Percentiles rank a stretch among this genome's conserved stretches.
phyloP scores from a whole-genome alignment of 1,140 invertebrate genomes.

The Macrobrachium rosenbergii region DNA sequence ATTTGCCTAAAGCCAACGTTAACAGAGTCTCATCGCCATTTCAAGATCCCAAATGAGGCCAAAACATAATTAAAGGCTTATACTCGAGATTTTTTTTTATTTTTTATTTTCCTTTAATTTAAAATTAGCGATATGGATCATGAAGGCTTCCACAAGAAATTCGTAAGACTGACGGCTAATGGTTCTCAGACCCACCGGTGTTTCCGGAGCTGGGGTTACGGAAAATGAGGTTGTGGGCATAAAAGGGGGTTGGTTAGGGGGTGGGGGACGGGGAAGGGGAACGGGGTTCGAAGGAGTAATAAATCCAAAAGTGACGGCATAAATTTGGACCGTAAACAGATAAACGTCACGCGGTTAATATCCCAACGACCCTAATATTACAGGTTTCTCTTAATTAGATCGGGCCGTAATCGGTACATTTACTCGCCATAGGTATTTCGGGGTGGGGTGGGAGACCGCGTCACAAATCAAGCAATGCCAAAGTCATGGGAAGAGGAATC shows the following conservation, averaged over 20 bases:
- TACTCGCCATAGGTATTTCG: conserved; percentile 39
- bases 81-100: too few species aligned
- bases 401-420: conserved; percentile 54
- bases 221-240: neutral
- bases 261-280: neutral
- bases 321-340: conserved; percentile 52
- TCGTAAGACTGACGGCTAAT: too few species aligned
- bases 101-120: too few species aligned
- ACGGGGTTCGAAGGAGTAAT: neutral
- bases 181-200: neutral
- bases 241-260: neutral
- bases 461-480: conserved; percentile 8
- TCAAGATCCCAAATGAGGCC: too few species aligned
- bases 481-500: neutral
- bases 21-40: too few species aligned
- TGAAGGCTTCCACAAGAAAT: too few species aligned
- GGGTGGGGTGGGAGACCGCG: neutral
- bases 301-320: conserved; percentile 25
- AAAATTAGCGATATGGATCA: too few species aligned
- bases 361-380: conserved; percentile 45
- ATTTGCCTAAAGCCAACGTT: too few species aligned
- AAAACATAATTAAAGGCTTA: too few species aligned
- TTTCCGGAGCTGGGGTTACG: neutral
- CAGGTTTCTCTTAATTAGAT: conserved; percentile 56
- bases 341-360: conserved; percentile 46